These are phyloP conservation scores for Pollachius pollachius DNA, from an alignment of 2,113 vertebrate genomes.

Conservation along the genomic window DNA sequence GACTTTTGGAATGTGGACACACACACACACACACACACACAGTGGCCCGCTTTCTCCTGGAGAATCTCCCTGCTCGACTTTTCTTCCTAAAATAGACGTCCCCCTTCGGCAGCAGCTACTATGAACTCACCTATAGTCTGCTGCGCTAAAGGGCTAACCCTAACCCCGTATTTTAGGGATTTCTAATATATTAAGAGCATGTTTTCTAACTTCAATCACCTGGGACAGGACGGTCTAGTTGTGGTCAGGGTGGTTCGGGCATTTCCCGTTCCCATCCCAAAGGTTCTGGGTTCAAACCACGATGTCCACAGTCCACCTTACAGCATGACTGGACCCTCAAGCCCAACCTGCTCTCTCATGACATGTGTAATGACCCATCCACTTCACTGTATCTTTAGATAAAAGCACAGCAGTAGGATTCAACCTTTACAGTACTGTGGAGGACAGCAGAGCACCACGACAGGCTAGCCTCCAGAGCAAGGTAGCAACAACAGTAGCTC, in stretches of 20 bases:
- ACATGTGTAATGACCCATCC: too few species aligned
- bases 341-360: too few species aligned
- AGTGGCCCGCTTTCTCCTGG: constrained; percentile 76
- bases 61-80: constrained; percentile 75
- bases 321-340: too few species aligned
- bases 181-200: constrained; percentile 66
- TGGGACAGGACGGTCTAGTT: too few species aligned
- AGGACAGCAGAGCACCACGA: neutral
- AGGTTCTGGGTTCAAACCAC: too few species aligned
- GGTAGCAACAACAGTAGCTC: constrained; percentile 25
- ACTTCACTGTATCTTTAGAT: too few species aligned
- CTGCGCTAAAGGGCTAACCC: constrained; percentile 56
- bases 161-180: constrained; percentile 75
- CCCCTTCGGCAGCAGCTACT: constrained; percentile 75
- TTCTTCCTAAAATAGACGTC: constrained; percentile 85
- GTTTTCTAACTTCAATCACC: constrained; percentile 49
- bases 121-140: constrained; percentile 77
- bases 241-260: too few species aligned
- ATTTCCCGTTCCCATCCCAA: neutral
- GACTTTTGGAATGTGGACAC: constrained; percentile 86
- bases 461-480: constrained; percentile 26
- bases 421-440: neutral
- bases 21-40: constrained; percentile 29
- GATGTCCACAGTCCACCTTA: too few species aligned
- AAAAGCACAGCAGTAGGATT: neutral